Conservation (phyloP, 92 coral and sea anemone species). For the Muricea muricata region DNA sequence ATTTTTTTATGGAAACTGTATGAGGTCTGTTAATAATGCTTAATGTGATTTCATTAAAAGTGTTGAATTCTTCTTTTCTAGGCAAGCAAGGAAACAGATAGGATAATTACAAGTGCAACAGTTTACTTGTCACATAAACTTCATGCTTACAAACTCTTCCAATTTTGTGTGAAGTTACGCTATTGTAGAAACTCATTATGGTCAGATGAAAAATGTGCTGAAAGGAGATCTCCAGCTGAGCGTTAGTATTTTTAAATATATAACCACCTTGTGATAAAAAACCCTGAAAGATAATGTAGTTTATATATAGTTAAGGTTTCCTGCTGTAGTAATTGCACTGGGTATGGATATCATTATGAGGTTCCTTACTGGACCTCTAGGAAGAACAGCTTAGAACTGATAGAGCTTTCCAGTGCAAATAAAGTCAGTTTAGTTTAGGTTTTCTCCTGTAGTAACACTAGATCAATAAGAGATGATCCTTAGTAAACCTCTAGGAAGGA, state of each 20-base stretch:
- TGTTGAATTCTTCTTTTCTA: background rate
- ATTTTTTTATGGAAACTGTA: background rate
- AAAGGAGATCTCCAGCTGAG: background rate
- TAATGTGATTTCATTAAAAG: too few relatives aligned
- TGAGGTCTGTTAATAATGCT: background rate
- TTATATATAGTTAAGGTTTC: too few relatives aligned
- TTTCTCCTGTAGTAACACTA: too few relatives aligned
- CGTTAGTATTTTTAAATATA: background rate
- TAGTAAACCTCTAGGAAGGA: too few relatives aligned
- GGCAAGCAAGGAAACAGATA: background rate
- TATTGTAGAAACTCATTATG: background rate
- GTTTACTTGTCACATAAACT: background rate
- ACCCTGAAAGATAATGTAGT: too few relatives aligned
- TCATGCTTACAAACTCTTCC: background rate
- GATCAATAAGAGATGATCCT: too few relatives aligned
- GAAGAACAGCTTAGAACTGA: too few relatives aligned
- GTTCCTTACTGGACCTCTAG: too few relatives aligned
- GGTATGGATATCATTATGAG: too few relatives aligned
- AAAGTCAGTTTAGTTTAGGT: too few relatives aligned
- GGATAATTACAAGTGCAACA: background rate
- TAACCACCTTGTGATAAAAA: background rate
- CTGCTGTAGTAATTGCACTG: too few relatives aligned
- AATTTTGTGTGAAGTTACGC: background rate
- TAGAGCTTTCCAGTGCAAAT: too few relatives aligned
- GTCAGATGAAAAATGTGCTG: background rate